Base-by-base conservation (phyloP, 2,797 vertebrate genomes). In the Staurois parvus region DNA sequence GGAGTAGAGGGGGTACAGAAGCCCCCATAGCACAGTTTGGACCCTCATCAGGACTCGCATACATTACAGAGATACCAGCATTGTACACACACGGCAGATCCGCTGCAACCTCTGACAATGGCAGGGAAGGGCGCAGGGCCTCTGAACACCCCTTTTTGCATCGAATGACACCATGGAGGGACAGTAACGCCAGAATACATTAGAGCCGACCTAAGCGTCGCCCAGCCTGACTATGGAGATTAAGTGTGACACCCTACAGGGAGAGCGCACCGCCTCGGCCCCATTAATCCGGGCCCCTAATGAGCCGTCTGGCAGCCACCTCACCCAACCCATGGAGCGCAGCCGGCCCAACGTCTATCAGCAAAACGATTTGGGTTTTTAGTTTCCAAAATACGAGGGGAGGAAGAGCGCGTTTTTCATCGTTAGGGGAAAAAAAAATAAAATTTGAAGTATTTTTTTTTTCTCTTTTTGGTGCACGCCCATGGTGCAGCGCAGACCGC, bases 21-120 rank as follows among this genome's bases (percentile, higher is more conserved):
- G 48, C 77, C 45, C 34, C 30, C 37, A 30, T 28, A 26, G 32
- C 62, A 32, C 42, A 52, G 1, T 37, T 10, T 37, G 10, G 1
- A 37, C 3, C 29, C 59, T 56, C 29, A 17, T 30, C 21, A 9
- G 9, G 66, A 17, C 28, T 15, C 34, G 45, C 42, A 37, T 68
- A 77, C 73, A 56, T 42, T 69, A 29, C 15, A 17, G n/a, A 84
- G 82, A 76, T 84, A 26, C 59, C 13, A 21, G 21, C 37, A 3
- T 3, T 56, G 72, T 64, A 73, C 30, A 48, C 4, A 26, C 40
- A n/a, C 19, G 30, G 13, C 32, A 84, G 45, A n/a, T 30, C 21
- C 13, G 10, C 42, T 29, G 29, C 21, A 37, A 68, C 26, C 24
- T 19, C 72, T 67, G 69, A 76, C 81, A 76, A 74, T 26, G 64